Conservation (phyloP, 2,888 invertebrate species). For the Allacma fusca region DNA sequence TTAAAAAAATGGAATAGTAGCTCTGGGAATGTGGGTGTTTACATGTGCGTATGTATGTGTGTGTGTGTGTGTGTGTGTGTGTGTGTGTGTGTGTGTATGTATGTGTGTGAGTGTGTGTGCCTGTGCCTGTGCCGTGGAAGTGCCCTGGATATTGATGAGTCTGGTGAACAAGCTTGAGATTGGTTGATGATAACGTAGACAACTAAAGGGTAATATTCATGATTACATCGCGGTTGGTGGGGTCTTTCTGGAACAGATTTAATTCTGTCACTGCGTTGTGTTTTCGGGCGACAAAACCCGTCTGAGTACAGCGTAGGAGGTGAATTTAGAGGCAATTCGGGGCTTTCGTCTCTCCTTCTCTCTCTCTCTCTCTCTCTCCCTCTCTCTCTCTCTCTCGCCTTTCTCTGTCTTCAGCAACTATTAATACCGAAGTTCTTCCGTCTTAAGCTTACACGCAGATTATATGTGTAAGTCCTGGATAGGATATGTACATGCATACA, state of each 20-base stretch:
- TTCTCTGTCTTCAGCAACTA: too few species aligned
- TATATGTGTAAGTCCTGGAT: too few species aligned
- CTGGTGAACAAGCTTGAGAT: neutral
- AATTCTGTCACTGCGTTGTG: slow-evolving; percentile 36
- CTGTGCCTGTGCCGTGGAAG: neutral
- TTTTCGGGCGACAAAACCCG: slow-evolving; percentile 23
- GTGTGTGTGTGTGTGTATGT: neutral
- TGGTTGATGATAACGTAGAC: slow-evolving; percentile 23
- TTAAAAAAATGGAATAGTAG: neutral
- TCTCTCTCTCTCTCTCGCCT: too few species aligned
- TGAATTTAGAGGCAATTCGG: slow-evolving; percentile 20
- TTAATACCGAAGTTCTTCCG: too few species aligned
- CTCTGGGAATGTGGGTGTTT: neutral
- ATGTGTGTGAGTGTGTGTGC: neutral
- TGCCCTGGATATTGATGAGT: slow-evolving; percentile 21
- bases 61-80: neutral
- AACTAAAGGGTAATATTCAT: slow-evolving; percentile 23
- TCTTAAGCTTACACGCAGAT: too few species aligned
- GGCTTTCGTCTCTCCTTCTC: neutral
- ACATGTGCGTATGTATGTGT: neutral
- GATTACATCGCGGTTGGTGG: slow-evolving; percentile 26
- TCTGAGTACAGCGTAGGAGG: slow-evolving; percentile 17
- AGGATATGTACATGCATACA: neutral
- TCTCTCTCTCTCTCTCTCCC: neutral
- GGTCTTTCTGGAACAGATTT: slow-evolving; percentile 28